Base-by-base conservation (phyloP, 2,888 invertebrate species). In the Eilema sororculum region DNA sequence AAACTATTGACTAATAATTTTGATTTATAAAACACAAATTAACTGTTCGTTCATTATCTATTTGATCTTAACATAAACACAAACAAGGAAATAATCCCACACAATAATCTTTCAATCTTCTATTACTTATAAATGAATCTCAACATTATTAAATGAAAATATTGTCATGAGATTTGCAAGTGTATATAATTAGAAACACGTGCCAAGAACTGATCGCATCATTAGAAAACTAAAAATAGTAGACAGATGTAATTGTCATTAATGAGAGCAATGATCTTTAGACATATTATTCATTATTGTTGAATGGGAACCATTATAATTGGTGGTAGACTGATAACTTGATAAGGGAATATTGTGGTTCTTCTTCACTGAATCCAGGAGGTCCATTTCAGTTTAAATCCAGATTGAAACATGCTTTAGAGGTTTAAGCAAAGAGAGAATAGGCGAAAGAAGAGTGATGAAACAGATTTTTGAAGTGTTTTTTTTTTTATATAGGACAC, bases 131-230 rank as follows among this genome's bases (percentile, higher is more conserved):
- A 10, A 20, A 46, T 6, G 3, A 41, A 61, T 41, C 37, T 59
- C 66, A 66, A n/a, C n/a, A 41, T 28, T 67, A 20, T 46, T 78
- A 81, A 70, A 71, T 76, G 64, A 13, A n/a, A 72, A 78, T 70
- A 78, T 69, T 76, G 71, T 68, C 68, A 57, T 65, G 66, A 46
- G 46, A 12, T 63, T 63, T 67, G 62, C 28, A 72, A 56, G 13
- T 24, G 61, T 69, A 72, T 78, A 78, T 78, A 67, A 78, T 78
- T 78, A 71, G n/a, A 58, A 71, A 65, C 83, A 83, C 81, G 82
- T 81, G 85, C 80, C 76, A 77, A 79, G 75, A 77, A 77, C 77
- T 75, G 68, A 75, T 80, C 68, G 66, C 74, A 75, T 75, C 77
- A 78, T 78, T 75, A 76, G 76, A 69, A 72, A 75, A 66, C 20